These are phyloP conservation scores for Amphiduros pacificus DNA, from an alignment of 2,888 invertebrate species.

Conservation along the genomic window DNA sequence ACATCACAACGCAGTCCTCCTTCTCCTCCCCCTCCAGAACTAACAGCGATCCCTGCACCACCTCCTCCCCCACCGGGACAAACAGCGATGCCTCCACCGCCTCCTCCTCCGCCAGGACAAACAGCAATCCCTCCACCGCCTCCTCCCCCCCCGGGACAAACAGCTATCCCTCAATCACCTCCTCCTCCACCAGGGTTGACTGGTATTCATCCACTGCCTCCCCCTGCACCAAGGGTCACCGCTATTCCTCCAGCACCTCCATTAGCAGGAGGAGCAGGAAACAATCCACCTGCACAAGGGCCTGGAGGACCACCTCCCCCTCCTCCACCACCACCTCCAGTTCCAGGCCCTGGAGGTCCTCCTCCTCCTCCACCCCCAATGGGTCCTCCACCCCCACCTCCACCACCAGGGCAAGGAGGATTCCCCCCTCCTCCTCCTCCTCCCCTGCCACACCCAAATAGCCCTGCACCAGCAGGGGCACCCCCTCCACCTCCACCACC, in stretches of 20 bases:
- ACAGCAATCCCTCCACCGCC: conserved; percentile 1
- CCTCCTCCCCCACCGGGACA: conserved; percentile 56
- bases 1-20: no score
- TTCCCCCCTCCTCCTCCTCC: conserved; percentile 49
- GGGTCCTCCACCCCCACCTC: conserved; percentile 17
- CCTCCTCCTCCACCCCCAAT: conserved; percentile 56
- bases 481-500: conserved; percentile 29
- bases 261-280: no score
- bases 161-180: not conserved
- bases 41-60: conserved; percentile 44
- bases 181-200: conserved; percentile 11
- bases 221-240: no score
- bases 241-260: not conserved
- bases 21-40: no score
- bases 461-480: not conserved
- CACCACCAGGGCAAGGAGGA: conserved; percentile 17
- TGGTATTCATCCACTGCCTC: not conserved
- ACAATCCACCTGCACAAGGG: not conserved
- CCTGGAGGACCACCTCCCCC: not conserved
- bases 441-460: conserved; percentile 25
- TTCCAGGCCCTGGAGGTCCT: conserved; percentile 23
- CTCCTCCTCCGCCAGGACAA: conserved; percentile 6
- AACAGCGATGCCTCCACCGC: conserved; percentile 1
- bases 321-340: not conserved
- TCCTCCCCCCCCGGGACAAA: conserved; percentile 6